Percentiles rank a stretch among this genome's conserved stretches.
Evolutionary conservation across 2,888 invertebrate genomes (phyloP).

Genomic region (Drosophila buzzatii): DNA sequence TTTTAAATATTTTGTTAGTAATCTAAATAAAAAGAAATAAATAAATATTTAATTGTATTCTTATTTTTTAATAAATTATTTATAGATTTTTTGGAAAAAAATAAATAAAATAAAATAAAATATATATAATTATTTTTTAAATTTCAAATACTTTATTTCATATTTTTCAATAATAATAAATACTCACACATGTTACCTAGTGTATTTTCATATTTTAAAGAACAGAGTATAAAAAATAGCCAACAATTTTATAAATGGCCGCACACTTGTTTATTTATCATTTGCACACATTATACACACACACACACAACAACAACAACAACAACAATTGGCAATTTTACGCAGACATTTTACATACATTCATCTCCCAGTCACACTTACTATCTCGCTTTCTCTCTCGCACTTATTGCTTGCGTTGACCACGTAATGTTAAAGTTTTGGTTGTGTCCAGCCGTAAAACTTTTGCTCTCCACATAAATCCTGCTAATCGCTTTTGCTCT

Average conservation of each 20-base stretch:
- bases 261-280: constrained; percentile 75
- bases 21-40: no score
- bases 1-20: no score
- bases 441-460: constrained; percentile 45
- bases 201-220: constrained; percentile 34
- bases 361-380: constrained; percentile 23
- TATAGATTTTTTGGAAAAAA: no score
- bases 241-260: constrained; percentile 49
- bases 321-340: constrained; percentile 41
- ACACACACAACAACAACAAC: constrained; percentile 9
- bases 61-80: no score
- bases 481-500: constrained; percentile 71
- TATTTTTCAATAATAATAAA: neutral
- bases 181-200: constrained; percentile 11
- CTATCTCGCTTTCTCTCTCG: neutral
- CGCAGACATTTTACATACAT: constrained; percentile 45
- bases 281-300: constrained; percentile 49
- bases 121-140: no score
- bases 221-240: constrained; percentile 26
- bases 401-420: constrained; percentile 23
- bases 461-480: constrained; percentile 66
- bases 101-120: no score
- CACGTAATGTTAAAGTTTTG: constrained; percentile 65
- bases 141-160: neutral
- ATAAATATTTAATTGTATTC: no score